These are phyloP conservation scores for Labroides dimidiatus DNA, from an alignment of 2,797 vertebrate genomes.

Conservation along the genomic window DNA sequence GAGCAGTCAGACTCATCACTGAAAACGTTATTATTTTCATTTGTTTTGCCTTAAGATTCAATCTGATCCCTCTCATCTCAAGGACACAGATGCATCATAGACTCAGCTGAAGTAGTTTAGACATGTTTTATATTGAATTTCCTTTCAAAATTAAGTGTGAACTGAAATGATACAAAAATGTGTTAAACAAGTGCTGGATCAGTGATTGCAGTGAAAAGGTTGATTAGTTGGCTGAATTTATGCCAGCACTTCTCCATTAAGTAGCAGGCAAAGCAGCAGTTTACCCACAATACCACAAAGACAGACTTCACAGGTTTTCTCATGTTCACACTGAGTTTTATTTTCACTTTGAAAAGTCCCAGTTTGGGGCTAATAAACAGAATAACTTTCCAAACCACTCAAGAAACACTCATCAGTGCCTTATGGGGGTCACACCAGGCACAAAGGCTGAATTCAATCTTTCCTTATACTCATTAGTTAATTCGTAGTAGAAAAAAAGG, in stretches of 20 bases:
- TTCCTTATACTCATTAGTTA: background rate
- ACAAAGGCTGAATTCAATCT: conserved; percentile 9
- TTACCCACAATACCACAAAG: background rate
- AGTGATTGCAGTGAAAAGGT: conserved; percentile 29
- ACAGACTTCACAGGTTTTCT: background rate
- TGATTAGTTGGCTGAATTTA: conserved; percentile 2
- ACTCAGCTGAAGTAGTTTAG: conserved; percentile 1
- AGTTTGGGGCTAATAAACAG: background rate
- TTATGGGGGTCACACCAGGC: no score
- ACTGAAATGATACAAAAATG: background rate
- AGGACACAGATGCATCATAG: conserved; percentile 30
- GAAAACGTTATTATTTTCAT: conserved; percentile 20
- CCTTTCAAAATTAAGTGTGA: background rate
- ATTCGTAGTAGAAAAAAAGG: no score
- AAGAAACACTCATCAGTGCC: no score
- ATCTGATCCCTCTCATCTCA: conserved; percentile 35
- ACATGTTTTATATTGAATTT: conserved; percentile 5
- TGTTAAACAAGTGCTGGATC: conserved; percentile 7
- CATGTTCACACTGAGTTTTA: no score
- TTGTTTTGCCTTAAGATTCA: conserved; percentile 36
- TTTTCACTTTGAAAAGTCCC: no score
- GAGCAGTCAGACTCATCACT: conserved; percentile 23
- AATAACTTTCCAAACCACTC: background rate
- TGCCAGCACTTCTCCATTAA: background rate
- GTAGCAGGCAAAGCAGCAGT: background rate